Conservation (phyloP, 2,888 invertebrate genomes). For the Stenodema calcarata region DNA sequence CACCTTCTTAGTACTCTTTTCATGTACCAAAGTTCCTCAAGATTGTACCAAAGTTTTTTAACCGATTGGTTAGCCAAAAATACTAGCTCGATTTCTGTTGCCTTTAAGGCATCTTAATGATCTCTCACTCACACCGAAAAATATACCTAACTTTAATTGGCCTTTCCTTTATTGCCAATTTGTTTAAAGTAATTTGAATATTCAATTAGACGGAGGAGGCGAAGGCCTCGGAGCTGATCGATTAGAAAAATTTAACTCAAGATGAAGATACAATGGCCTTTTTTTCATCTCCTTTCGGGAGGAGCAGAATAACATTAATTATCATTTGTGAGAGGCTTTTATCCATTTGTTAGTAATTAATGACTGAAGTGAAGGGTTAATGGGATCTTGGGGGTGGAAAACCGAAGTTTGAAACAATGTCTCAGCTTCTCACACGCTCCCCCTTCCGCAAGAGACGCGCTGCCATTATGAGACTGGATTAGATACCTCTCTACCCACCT, state of each 20-base stretch:
- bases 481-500: neutral
- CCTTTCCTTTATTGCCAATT: slow-evolving; percentile 38
- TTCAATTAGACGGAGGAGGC: slow-evolving; percentile 19
- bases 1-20: no score
- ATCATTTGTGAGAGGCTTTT: slow-evolving; percentile 49
- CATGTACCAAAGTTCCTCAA: no score
- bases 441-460: neutral
- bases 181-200: slow-evolving; percentile 47
- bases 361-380: slow-evolving; percentile 49
- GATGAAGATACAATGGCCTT: slow-evolving; percentile 44
- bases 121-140: neutral
- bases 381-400: slow-evolving; percentile 44
- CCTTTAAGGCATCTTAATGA: neutral
- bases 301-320: slow-evolving; percentile 49
- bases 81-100: neutral
- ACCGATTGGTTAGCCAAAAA: neutral
- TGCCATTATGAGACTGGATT: slow-evolving; percentile 26
- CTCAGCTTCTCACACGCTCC: slow-evolving; percentile 43
- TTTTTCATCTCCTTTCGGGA: neutral
- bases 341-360: slow-evolving; percentile 50
- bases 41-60: neutral
- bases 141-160: slow-evolving; percentile 40
- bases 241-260: slow-evolving; percentile 44
- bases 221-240: slow-evolving; percentile 11
- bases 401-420: slow-evolving; percentile 45